These are phyloP conservation scores for Lycophotia porphyrea DNA, from an alignment of 2,888 invertebrate genomes.

Conservation along the genomic window DNA sequence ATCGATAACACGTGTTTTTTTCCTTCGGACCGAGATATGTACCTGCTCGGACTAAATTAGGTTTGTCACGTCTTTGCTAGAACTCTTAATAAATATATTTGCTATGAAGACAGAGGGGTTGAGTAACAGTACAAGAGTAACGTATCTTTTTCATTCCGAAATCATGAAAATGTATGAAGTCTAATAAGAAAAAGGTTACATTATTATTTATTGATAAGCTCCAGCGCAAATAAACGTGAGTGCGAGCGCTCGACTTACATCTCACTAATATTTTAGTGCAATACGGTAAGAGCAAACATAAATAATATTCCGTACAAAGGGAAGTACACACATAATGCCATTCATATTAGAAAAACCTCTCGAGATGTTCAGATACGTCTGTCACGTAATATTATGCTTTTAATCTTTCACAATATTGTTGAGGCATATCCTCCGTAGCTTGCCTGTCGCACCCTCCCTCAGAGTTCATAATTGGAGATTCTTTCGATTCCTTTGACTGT, in stretches of 20 bases:
- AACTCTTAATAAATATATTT: constrained; percentile 25
- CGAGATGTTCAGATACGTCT: constrained; percentile 34
- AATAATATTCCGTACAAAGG: constrained; percentile 36
- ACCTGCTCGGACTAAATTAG: constrained; percentile 3
- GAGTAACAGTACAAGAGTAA: background rate
- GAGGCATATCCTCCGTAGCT: constrained; percentile 22
- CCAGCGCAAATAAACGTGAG: constrained; percentile 36
- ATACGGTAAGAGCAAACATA: constrained; percentile 57
- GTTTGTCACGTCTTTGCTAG: background rate
- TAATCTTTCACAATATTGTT: constrained; percentile 62
- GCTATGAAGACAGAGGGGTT: constrained; percentile 6
- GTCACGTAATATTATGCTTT: constrained; percentile 61
- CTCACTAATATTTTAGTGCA: constrained; percentile 57
- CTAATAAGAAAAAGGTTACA: constrained; percentile 44
- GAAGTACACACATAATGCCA: constrained; percentile 26
- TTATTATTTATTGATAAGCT: constrained; percentile 57
- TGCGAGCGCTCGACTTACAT: constrained; percentile 27
- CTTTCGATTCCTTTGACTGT: constrained; percentile 45
- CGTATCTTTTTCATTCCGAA: constrained; percentile 27
- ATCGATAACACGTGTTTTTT: constrained; percentile 38
- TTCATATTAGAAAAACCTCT: constrained; percentile 49
- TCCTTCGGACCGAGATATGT: background rate
- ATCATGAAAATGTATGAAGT: constrained; percentile 34
- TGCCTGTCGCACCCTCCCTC: constrained; percentile 32
- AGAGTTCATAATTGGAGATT: constrained; percentile 51